phyloP scores from a whole-genome alignment of 2,888 invertebrate species.

The Ectropis crepuscularia region DNA sequence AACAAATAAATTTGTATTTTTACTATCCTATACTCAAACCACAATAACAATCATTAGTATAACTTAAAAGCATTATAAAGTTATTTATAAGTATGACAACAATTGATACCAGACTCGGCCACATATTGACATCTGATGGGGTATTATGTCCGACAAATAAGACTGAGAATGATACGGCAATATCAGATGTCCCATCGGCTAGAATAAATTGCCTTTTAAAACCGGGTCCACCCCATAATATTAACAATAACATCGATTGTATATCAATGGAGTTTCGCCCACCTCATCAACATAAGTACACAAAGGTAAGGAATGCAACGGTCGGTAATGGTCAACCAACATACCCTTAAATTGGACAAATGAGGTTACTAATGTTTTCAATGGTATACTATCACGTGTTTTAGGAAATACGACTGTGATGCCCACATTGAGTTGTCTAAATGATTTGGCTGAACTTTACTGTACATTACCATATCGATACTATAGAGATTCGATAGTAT shows the following conservation, averaged over 20 bases:
- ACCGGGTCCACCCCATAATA: slow-evolving; percentile 72
- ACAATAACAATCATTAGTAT: neutral
- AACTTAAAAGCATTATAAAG: neutral
- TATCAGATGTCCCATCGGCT: slow-evolving; percentile 71
- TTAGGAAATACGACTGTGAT: neutral
- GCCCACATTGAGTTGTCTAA: neutral
- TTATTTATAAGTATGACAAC: neutral
- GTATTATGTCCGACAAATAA: slow-evolving; percentile 34
- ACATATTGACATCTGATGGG: slow-evolving; percentile 22
- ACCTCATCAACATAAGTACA: slow-evolving; percentile 81
- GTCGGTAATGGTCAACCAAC: slow-evolving; percentile 35
- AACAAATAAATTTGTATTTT: too few relatives aligned
- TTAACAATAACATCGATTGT: slow-evolving; percentile 78
- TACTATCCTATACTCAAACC: too few relatives aligned
- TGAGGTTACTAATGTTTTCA: neutral
- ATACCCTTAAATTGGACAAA: neutral
- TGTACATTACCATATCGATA: slow-evolving; percentile 76
- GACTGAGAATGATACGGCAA: slow-evolving; percentile 65
- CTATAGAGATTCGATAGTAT: slow-evolving; percentile 64
- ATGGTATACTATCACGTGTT: neutral
- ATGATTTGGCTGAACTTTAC: slow-evolving; percentile 14
- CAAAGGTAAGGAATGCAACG: slow-evolving; percentile 74
- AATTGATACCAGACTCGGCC: slow-evolving; percentile 2
- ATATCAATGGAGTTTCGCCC: slow-evolving; percentile 81
- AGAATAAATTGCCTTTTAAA: slow-evolving; percentile 79